phyloP scores from a whole-genome alignment of 2,113 vertebrate genomes.

The Phyllostomus hastatus region DNA sequence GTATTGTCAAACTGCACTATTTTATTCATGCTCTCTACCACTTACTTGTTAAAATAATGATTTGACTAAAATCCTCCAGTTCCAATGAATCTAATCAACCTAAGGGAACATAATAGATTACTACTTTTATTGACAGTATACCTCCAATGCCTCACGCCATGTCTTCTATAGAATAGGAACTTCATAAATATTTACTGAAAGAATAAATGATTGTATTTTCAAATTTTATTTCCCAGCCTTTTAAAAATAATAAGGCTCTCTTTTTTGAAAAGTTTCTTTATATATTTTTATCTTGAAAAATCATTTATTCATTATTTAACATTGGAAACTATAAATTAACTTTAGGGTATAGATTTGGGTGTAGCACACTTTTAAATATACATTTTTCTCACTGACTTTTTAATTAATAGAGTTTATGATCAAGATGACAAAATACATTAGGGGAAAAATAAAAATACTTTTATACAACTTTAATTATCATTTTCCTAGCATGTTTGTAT shows the following conservation, averaged over 20 bases:
- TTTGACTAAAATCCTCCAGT: background rate
- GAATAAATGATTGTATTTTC: background rate
- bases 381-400: background rate
- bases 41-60: background rate
- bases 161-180: background rate
- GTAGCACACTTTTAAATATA: background rate
- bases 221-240: background rate
- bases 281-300: background rate
- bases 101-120: background rate
- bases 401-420: background rate
- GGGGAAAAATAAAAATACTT: background rate
- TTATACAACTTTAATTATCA: background rate
- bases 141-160: background rate
- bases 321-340: background rate
- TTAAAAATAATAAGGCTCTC: background rate
- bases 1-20: background rate
- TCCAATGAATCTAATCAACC: background rate
- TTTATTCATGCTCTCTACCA: background rate
- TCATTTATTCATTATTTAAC: background rate
- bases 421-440: background rate
- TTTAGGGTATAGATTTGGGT: background rate
- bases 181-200: background rate
- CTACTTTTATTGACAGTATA: background rate
- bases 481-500: background rate
- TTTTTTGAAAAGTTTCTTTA: background rate